Conservation (phyloP, 2,797 vertebrate genomes). For the Anas flavirostris region DNA sequence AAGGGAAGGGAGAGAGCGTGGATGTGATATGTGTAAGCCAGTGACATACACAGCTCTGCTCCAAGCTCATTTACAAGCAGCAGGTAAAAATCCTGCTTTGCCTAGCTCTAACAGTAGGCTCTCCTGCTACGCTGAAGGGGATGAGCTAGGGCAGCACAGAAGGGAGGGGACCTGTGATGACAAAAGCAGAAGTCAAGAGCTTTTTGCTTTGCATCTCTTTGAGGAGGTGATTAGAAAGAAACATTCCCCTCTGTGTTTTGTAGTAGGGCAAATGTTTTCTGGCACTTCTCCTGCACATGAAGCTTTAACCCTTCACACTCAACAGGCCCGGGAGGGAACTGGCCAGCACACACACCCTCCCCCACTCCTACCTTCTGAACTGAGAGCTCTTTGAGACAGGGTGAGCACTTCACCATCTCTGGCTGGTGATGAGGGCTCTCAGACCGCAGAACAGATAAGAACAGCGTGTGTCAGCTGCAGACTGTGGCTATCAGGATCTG, state of each 20-base stretch:
- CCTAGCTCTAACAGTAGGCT: constrained; percentile 49
- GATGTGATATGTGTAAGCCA: not conserved
- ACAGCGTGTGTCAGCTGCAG: not conserved
- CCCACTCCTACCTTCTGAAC: not conserved
- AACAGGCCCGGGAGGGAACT: not conserved
- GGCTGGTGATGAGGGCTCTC: not conserved
- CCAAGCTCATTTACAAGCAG: not conserved
- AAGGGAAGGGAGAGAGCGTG: not conserved
- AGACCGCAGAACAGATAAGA: not conserved
- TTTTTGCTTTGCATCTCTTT: constrained; percentile 65
- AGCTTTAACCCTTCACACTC: constrained; percentile 32
- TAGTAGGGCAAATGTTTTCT: constrained; percentile 41
- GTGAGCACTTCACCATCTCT: not conserved
- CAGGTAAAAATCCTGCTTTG: not conserved
- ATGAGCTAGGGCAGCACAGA: not conserved
- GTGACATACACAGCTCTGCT: not conserved
- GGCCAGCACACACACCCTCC: not conserved
- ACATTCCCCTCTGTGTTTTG: not conserved
- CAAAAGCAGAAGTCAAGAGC: constrained; percentile 21
- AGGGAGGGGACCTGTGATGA: not conserved
- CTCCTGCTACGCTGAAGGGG: not conserved
- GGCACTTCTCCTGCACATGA: not conserved
- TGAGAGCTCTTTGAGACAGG: not conserved
- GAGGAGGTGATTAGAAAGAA: constrained; percentile 46
- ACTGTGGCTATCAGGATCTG: not conserved